Conservation (phyloP, 1,140 invertebrate species). For the Drosophila kepulauana region DNA sequence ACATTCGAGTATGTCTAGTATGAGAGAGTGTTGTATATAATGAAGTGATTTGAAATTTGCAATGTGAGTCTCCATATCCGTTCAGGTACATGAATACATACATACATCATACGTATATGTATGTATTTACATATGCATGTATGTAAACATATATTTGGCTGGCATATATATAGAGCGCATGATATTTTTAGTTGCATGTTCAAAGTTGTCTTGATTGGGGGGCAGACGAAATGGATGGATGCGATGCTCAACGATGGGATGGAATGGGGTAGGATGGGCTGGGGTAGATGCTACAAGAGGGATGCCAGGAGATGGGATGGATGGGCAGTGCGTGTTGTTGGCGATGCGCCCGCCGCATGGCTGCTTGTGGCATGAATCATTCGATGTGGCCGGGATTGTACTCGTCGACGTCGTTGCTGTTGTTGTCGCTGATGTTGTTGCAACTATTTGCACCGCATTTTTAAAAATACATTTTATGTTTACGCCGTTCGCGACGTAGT, state of each 20-base stretch:
- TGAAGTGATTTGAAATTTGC: conserved; percentile 70
- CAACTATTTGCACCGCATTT: conserved; percentile 73
- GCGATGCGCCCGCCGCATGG: conserved; percentile 70
- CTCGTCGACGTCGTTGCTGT: conserved; percentile 25
- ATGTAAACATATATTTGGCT: conserved; percentile 18
- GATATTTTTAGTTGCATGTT: conserved; percentile 76
- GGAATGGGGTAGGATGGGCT: conserved; percentile 34
- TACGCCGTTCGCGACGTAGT: conserved; percentile 60
- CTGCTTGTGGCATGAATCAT: conserved; percentile 77
- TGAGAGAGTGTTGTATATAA: conserved; percentile 7
- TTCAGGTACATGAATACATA: conserved; percentile 48
- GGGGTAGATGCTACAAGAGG: not conserved
- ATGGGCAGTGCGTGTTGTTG: conserved; percentile 76
- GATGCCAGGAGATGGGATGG: conserved; percentile 30
- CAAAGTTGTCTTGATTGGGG: conserved; percentile 71
- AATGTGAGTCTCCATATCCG: conserved; percentile 78
- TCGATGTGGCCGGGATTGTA: conserved; percentile 46
- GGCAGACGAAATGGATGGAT: conserved; percentile 40
- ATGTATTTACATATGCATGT: conserved; percentile 5
- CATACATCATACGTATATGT: conserved; percentile 3
- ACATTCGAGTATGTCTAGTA: conserved; percentile 1
- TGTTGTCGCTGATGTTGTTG: conserved; percentile 47
- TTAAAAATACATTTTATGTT: conserved; percentile 84
- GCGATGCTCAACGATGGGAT: not conserved
- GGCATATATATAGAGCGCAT: conserved; percentile 70